Base-by-base conservation (phyloP, 2,113 vertebrate species). In the Synchiropus splendidus region DNA sequence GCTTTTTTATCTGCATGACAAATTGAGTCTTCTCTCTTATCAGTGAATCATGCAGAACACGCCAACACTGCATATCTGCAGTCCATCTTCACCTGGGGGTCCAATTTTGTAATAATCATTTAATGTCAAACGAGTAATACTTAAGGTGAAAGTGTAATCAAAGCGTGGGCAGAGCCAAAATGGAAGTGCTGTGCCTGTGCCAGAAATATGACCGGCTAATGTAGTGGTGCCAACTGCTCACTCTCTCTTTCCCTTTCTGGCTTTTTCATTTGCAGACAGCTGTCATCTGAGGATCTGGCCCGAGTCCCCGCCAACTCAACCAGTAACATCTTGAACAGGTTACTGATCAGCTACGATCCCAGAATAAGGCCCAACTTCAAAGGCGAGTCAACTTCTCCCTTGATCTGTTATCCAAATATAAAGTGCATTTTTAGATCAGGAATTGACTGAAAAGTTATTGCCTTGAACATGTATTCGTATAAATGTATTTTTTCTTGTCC, bases 341-440 rank as follows among this genome's bases (percentile, higher is more conserved):
- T 98, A 49, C 80, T 97, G 74, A 75, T 98, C 78, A 91, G 55
- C 77, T 97, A 98, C 42, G 94, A 98, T 74, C 94, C 94, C 42
- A 86, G 94, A 80, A 97, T 98, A 81, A 87, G 94, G 52, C 94
- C 94, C 51, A 97, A 98, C 85, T 98, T 97, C 85, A 98, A 98
- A 93, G 92, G 94, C 89, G 74, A 75, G 90, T 50, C 42, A 50
- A 30, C 17, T 41, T 16, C 5, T 39, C 41, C 49, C 40, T 35
- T 60, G 45, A 55, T 72, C 58, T 36, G 42, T 27, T 27, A 8
- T 27, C 4, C 4, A 27, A 27, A 27, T 5, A 27, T 4, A 8
- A 27, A 8, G 21, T 27, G 8, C 8, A 27, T 27, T 27, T 27
- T 4, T 27, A 27, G 21, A 5, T 27, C 4, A 27, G 21, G 21